phyloP scores from a whole-genome alignment of 2,797 vertebrate species.

The Enteromius anoplus region DNA sequence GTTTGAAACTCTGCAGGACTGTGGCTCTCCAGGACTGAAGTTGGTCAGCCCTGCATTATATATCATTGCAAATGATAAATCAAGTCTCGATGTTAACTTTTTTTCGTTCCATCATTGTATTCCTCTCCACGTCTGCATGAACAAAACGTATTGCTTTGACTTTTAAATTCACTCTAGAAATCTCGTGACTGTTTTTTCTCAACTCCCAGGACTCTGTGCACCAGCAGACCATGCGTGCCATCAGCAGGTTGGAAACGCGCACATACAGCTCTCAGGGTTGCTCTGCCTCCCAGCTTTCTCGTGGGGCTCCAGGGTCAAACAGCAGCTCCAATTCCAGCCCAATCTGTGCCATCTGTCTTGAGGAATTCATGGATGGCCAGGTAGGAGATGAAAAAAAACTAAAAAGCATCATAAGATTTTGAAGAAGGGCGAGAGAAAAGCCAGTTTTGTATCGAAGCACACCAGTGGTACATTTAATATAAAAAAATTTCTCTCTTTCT shows the following conservation, averaged over 20 bases:
- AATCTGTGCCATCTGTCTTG: slow-evolving; percentile 93
- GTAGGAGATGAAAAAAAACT: slow-evolving; percentile 68
- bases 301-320: slow-evolving; percentile 78
- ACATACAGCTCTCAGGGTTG: slow-evolving; percentile 82
- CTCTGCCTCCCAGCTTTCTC: slow-evolving; percentile 71
- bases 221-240: slow-evolving; percentile 90
- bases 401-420: background rate
- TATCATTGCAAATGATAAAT: background rate
- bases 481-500: slow-evolving; percentile 29
- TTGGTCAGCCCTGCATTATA: background rate
- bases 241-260: slow-evolving; percentile 87
- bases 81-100: background rate
- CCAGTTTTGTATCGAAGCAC: background rate
- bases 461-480: background rate
- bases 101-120: background rate
- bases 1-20: background rate
- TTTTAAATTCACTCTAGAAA: background rate
- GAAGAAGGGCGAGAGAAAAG: background rate
- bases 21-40: background rate
- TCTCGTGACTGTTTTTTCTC: background rate
- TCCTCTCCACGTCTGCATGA: background rate
- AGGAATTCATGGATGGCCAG: slow-evolving; percentile 97
- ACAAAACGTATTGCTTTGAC: background rate
- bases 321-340: slow-evolving; percentile 93
- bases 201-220: slow-evolving; percentile 85